Evolutionary conservation across 2,113 vertebrate genomes (phyloP).

Genomic region (Chamaea fasciata): DNA sequence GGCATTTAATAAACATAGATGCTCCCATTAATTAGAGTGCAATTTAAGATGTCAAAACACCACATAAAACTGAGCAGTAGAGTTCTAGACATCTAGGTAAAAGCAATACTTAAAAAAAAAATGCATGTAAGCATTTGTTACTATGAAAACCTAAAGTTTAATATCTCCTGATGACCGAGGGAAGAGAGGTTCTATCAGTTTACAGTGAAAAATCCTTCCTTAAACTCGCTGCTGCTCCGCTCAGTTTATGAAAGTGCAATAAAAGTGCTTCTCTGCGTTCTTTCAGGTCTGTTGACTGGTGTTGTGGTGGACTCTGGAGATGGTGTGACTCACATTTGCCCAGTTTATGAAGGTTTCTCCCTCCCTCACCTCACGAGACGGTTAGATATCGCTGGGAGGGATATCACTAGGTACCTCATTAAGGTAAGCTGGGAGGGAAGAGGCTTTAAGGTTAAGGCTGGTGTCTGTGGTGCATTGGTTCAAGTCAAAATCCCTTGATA

Average conservation of each 20-base stretch:
- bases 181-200: background rate
- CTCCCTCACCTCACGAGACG: slow-evolving; percentile 94
- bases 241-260: background rate
- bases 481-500: background rate
- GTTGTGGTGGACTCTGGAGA: slow-evolving; percentile 98
- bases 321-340: slow-evolving; percentile 96
- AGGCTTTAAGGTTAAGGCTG: background rate
- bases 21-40: background rate
- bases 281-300: slow-evolving; percentile 88
- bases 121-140: background rate
- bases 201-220: background rate
- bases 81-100: background rate
- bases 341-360: slow-evolving; percentile 98
- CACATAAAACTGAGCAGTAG: background rate
- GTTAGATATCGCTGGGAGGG: slow-evolving; percentile 94
- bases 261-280: background rate
- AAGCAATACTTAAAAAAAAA: background rate
- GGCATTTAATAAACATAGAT: background rate
- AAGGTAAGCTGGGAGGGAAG: slow-evolving; percentile 76
- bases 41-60: background rate
- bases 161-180: background rate
- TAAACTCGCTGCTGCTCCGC: background rate
- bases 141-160: background rate
- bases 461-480: background rate
- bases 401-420: slow-evolving; percentile 97